Percentiles rank a stretch among this genome's conserved stretches.
Evolutionary conservation across 2,797 vertebrate genomes (phyloP).

Genomic region (Rallus crepitans): DNA sequence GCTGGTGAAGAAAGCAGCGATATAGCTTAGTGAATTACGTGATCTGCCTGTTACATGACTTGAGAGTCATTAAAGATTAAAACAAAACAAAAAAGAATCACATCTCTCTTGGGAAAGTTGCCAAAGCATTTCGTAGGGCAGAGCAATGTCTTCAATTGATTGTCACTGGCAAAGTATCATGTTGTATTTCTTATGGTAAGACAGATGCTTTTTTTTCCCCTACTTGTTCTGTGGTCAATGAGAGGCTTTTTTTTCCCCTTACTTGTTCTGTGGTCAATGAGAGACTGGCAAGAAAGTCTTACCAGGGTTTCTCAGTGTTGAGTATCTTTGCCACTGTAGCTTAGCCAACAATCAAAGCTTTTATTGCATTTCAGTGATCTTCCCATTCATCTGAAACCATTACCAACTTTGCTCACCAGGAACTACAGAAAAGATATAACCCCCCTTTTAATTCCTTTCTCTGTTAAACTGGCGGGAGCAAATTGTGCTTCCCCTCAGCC

Average conservation of each 20-base stretch:
- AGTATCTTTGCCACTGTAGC: neutral
- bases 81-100: neutral
- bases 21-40: conserved; percentile 31
- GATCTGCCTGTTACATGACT: conserved; percentile 18
- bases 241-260: neutral
- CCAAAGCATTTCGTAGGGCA: conserved; percentile 23
- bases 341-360: neutral
- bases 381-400: neutral
- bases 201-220: neutral
- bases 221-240: neutral
- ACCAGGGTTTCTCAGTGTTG: neutral
- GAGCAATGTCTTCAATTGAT: neutral
- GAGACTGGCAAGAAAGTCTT: neutral
- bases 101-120: neutral
- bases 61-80: conserved; percentile 15
- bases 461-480: neutral
- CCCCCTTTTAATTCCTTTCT: neutral
- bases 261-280: neutral
- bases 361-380: neutral
- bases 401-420: neutral
- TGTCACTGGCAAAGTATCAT: neutral
- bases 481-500: neutral
- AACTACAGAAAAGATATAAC: neutral
- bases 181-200: too few relatives aligned
- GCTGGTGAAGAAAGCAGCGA: neutral